phyloP scores from a whole-genome alignment of 2,113 vertebrate species.

The Stegastes partitus region DNA sequence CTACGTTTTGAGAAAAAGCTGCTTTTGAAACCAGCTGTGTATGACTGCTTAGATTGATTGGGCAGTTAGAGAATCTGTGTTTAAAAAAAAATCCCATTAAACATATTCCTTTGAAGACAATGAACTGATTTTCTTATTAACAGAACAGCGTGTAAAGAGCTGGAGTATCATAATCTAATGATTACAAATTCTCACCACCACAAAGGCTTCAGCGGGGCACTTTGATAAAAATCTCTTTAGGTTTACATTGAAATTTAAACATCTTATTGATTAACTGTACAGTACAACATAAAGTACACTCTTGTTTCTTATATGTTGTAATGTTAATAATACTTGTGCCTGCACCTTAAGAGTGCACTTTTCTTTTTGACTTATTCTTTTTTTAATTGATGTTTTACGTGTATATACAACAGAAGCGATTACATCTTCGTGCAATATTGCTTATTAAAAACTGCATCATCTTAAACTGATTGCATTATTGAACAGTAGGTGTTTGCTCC shows the following conservation, averaged over 20 bases:
- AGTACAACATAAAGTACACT: neutral
- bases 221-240: neutral
- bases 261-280: neutral
- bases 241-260: neutral
- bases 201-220: neutral
- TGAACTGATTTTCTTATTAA: constrained; percentile 19
- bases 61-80: neutral
- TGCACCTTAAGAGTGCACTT: too few relatives aligned
- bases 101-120: constrained; percentile 20
- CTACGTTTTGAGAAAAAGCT: neutral
- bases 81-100: constrained; percentile 6
- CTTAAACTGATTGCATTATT: too few relatives aligned
- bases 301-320: too few relatives aligned
- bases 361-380: too few relatives aligned
- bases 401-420: too few relatives aligned
- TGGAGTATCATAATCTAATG: neutral
- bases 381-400: too few relatives aligned
- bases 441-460: too few relatives aligned
- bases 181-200: neutral
- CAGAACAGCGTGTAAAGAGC: neutral
- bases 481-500: too few relatives aligned
- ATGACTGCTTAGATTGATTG: constrained; percentile 6
- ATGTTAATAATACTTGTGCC: too few relatives aligned
- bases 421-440: too few relatives aligned
- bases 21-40: constrained; percentile 21